Conservation (phyloP, 2,888 invertebrate genomes). For the Pterostichus niger region DNA sequence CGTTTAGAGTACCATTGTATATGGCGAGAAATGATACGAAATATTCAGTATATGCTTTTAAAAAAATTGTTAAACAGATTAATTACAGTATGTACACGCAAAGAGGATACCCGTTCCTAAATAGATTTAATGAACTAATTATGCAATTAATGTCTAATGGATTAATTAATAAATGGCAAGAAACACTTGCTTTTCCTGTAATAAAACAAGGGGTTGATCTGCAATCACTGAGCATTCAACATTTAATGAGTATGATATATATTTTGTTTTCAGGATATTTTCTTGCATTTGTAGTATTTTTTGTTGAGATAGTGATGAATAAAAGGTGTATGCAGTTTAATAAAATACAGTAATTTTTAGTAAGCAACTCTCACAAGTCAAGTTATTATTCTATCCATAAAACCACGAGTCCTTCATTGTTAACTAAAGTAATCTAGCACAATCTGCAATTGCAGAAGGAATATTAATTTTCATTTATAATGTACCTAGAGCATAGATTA, state of each 20-base stretch:
- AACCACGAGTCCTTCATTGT: too few relatives aligned
- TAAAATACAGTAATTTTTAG: too few relatives aligned
- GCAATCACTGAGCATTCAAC: not conserved
- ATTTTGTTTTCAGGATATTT: not conserved
- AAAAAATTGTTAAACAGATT: constrained; percentile 28
- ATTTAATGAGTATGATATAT: not conserved
- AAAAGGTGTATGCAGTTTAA: too few relatives aligned
- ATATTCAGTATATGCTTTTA: constrained; percentile 36
- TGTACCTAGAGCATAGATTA: too few relatives aligned
- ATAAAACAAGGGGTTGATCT: not conserved
- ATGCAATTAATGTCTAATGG: constrained; percentile 20
- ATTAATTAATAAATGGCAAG: constrained; percentile 26
- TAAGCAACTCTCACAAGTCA: too few relatives aligned
- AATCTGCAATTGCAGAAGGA: too few relatives aligned
- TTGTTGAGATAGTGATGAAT: too few relatives aligned
- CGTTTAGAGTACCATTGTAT: constrained; percentile 16
- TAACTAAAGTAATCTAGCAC: too few relatives aligned
- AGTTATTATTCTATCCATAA: too few relatives aligned
- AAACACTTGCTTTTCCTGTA: not conserved
- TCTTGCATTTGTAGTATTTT: too few relatives aligned
- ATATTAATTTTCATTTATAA: too few relatives aligned
- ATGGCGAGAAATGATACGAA: constrained; percentile 27
- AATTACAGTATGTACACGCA: constrained; percentile 26
- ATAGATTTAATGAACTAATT: constrained; percentile 41
- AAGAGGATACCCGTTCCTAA: constrained; percentile 28